Percentiles rank a stretch among this genome's conserved stretches.
phyloP scores from a whole-genome alignment of 2,113 vertebrate species.

The Syngnathus floridae region DNA sequence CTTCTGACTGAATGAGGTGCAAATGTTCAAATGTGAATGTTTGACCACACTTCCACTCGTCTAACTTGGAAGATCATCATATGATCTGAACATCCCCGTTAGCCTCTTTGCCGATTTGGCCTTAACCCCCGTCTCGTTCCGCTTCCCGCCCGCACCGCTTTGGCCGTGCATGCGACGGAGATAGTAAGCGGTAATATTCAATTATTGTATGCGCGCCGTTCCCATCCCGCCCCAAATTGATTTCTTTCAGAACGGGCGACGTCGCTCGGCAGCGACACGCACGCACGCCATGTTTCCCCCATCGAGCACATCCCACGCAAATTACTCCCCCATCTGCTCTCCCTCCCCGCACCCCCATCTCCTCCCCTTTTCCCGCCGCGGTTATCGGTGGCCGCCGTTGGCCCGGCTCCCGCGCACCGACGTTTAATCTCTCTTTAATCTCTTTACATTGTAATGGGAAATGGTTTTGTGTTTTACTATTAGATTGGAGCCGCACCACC shows the following conservation, averaged over 20 bases:
- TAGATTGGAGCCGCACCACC: conserved; percentile 61
- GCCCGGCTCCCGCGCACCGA: conserved; percentile 43
- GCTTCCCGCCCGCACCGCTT: conserved; percentile 24
- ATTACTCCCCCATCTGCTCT: conserved; percentile 74
- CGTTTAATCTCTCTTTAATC: conserved; percentile 75
- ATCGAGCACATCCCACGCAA: conserved; percentile 70
- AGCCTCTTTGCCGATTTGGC: conserved; percentile 52
- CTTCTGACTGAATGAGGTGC: background rate
- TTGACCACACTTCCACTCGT: conserved; percentile 12
- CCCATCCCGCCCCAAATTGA: conserved; percentile 72
- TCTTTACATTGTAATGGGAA: conserved; percentile 74
- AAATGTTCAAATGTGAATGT: conserved; percentile 3
- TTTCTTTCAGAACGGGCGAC: conserved; percentile 73
- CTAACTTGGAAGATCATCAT: conserved; percentile 44
- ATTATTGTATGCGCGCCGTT: conserved; percentile 74
- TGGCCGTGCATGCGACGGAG: conserved; percentile 57
- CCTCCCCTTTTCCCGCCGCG: conserved; percentile 34
- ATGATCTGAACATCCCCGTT: conserved; percentile 48
- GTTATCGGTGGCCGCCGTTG: conserved; percentile 60
- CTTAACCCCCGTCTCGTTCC: conserved; percentile 39
- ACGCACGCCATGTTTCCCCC: conserved; percentile 61
- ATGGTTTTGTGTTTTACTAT: conserved; percentile 74
- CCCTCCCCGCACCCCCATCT: conserved; percentile 42
- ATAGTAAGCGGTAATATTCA: conserved; percentile 75
- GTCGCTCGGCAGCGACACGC: conserved; percentile 70